Conservation (phyloP, 1,140 invertebrate genomes). For the Scaptomyza graminum region DNA sequence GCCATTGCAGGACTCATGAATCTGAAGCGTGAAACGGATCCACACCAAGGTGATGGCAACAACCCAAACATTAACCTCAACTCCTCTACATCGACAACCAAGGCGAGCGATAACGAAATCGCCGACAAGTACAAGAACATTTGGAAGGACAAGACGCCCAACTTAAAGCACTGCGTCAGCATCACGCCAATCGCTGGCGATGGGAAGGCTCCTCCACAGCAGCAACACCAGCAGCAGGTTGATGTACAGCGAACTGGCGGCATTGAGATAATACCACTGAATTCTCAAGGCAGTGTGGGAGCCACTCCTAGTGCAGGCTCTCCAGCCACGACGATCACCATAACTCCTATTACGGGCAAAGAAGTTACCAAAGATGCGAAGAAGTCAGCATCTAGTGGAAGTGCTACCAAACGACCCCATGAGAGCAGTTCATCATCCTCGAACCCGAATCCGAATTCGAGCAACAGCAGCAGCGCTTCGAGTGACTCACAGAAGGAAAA, state of each 20-base stretch:
- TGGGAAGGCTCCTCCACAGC: conserved; percentile 32
- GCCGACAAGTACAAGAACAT: conserved; percentile 82
- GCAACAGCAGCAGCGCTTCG: conserved; percentile 72
- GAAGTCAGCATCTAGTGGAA: conserved; percentile 17
- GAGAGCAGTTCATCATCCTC: conserved; percentile 52
- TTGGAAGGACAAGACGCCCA: conserved; percentile 81
- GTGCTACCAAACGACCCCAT: conserved; percentile 53
- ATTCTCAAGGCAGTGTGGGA: conserved; percentile 34
- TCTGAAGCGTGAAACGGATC: conserved; percentile 67
- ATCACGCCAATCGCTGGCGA: conserved; percentile 74
- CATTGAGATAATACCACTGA: conserved; percentile 86
- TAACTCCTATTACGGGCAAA: conserved; percentile 88
- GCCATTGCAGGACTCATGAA: conserved; percentile 67
- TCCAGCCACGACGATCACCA: conserved; percentile 87
- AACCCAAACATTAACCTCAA: neutral
- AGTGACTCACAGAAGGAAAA: conserved; percentile 89
- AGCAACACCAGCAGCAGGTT: conserved; percentile 31
- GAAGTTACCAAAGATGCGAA: conserved; percentile 49
- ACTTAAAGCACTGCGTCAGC: conserved; percentile 71
- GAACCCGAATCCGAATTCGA: conserved; percentile 1
- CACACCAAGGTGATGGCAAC: conserved; percentile 33
- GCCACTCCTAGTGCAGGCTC: conserved; percentile 33
- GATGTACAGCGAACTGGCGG: conserved; percentile 73
- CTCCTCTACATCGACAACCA: conserved; percentile 9
- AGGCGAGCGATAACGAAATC: conserved; percentile 68